These are phyloP conservation scores for Augochlorella aurata DNA, from an alignment of 2,888 invertebrate species.

Conservation along the genomic window DNA sequence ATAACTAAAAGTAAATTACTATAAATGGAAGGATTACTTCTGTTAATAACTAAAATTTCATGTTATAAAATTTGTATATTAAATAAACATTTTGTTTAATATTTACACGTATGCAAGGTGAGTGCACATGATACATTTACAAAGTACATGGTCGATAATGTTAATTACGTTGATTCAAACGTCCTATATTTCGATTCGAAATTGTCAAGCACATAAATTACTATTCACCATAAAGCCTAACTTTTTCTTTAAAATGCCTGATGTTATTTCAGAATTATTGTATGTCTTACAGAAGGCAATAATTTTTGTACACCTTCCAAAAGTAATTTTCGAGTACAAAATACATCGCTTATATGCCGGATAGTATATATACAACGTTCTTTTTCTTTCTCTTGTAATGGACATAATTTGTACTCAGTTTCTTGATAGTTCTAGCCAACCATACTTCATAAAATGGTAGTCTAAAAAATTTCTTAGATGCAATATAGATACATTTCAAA, in stretches of 20 bases:
- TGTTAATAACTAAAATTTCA: constrained; percentile 58
- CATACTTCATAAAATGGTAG: constrained; percentile 47
- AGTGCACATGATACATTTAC: constrained; percentile 62
- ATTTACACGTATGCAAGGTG: constrained; percentile 67
- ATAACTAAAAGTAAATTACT: constrained; percentile 26
- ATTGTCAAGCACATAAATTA: constrained; percentile 40
- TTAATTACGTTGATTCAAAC: constrained; percentile 39
- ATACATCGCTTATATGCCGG: constrained; percentile 51
- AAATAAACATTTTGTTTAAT: constrained; percentile 75
- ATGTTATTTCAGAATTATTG: constrained; percentile 33
- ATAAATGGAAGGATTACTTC: constrained; percentile 50
- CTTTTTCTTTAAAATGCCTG: constrained; percentile 29
- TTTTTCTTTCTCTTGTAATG: constrained; percentile 53
- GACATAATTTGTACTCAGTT: constrained; percentile 68
- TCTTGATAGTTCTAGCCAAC: constrained; percentile 51
- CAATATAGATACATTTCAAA: constrained; percentile 48
- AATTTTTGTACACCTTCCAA: constrained; percentile 52
- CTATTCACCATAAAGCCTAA: constrained; percentile 36
- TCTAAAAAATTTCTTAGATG: constrained; percentile 47
- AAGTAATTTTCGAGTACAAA: constrained; percentile 62
- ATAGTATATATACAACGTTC: constrained; percentile 60
- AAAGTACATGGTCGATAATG: constrained; percentile 58
- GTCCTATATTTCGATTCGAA: constrained; percentile 23
- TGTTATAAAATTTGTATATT: constrained; percentile 75
- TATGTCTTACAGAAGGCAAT: constrained; percentile 57